Conservation (phyloP, 2,113 vertebrate genomes). For the Scartelaos histophorus region DNA sequence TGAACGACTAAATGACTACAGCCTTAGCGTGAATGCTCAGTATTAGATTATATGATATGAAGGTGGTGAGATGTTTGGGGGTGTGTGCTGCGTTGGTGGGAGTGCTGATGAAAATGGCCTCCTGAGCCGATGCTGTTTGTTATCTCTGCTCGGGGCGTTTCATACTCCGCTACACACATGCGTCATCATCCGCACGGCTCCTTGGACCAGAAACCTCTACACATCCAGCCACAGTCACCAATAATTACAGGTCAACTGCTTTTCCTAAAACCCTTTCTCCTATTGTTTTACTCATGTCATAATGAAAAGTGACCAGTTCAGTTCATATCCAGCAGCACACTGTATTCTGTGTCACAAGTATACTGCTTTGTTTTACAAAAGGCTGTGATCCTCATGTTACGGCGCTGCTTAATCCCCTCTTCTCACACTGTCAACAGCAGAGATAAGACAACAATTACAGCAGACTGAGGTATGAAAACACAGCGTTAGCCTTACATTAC, state of each 20-base stretch:
- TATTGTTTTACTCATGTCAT: conserved; percentile 1
- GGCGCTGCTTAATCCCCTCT: conserved; percentile 27
- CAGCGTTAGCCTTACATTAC: neutral
- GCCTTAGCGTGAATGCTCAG: neutral
- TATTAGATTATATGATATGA: neutral
- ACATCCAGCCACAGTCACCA: conserved; percentile 49
- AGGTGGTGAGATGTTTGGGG: conserved; percentile 7
- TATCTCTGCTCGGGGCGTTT: conserved; percentile 46
- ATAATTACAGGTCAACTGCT: conserved; percentile 41
- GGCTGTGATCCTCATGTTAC: conserved; percentile 35
- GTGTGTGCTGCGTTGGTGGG: neutral
- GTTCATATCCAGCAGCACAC: neutral
- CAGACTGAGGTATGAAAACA: conserved; percentile 10
- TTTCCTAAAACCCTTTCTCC: conserved; percentile 5
- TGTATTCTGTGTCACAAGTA: conserved; percentile 25
- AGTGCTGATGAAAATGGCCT: conserved; percentile 22
- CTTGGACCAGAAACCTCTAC: conserved; percentile 29
- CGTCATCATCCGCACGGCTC: conserved; percentile 54
- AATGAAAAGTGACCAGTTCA: neutral
- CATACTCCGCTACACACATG: conserved; percentile 46
- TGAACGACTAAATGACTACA: no score
- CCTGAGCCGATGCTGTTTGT: conserved; percentile 26
- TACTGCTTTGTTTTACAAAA: conserved; percentile 27
- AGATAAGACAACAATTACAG: conserved; percentile 35
- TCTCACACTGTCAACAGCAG: conserved; percentile 20